These are phyloP conservation scores for Aphelenchoides fujianensis DNA, from an alignment of 1,140 invertebrate genomes.

Conservation along the genomic window DNA sequence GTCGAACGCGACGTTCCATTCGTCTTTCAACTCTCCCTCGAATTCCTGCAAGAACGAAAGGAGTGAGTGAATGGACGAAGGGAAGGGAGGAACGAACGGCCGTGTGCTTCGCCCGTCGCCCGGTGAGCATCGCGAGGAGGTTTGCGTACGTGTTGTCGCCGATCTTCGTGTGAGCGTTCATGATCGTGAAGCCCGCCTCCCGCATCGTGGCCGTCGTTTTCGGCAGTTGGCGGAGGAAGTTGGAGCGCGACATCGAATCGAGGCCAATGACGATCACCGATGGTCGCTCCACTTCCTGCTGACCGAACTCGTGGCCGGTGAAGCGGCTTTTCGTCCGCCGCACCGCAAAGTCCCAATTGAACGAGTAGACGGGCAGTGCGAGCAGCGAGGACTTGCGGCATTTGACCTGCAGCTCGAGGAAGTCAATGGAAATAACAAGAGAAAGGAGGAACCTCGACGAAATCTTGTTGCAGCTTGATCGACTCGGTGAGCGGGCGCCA, in stretches of 20 bases:
- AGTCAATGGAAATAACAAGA: no score
- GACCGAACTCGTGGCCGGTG: conserved; percentile 17
- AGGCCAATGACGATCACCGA: conserved; percentile 32
- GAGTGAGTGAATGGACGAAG: background rate
- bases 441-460: conserved; percentile 33
- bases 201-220: conserved; percentile 13
- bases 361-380: no score
- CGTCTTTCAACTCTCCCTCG: conserved; percentile 61
- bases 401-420: no score
- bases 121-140: conserved; percentile 27
- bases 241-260: conserved; percentile 31
- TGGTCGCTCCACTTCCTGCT: conserved; percentile 18
- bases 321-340: no score
- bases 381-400: no score
- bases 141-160: conserved; percentile 30
- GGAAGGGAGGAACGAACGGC: conserved; percentile 16
- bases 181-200: conserved; percentile 14
- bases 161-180: conserved; percentile 31
- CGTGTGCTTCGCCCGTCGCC: conserved; percentile 6
- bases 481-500: background rate
- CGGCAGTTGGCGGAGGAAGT: conserved; percentile 32
- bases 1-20: conserved; percentile 66
- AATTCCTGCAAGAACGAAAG: conserved; percentile 62
- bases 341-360: no score
- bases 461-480: conserved; percentile 23